Evolutionary conservation across 2,888 invertebrate genomes (phyloP).

Genomic region (Allophyes oxyacanthae): DNA sequence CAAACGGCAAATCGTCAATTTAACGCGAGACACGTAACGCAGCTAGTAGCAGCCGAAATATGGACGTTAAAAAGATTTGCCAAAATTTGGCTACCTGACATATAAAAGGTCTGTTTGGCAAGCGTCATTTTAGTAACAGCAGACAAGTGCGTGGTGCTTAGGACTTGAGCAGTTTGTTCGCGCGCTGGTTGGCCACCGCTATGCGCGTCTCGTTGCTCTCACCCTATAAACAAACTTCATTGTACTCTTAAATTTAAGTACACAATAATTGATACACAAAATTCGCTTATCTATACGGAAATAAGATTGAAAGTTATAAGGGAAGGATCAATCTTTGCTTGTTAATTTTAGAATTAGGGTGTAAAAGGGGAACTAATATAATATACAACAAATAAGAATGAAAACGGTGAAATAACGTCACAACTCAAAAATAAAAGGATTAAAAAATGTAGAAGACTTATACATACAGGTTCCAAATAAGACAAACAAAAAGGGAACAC

Average conservation of each 20-base stretch:
- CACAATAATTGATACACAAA: too few species aligned
- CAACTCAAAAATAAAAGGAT: background rate
- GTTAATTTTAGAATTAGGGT: too few species aligned
- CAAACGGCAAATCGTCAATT: too few species aligned
- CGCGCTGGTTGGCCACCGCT: constrained; percentile 96
- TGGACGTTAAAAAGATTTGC: too few species aligned
- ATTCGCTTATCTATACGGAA: too few species aligned
- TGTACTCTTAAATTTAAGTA: constrained; percentile 35
- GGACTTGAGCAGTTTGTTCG: constrained; percentile 95
- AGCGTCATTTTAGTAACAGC: constrained; percentile 50
- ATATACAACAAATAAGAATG: background rate
- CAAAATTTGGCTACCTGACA: too few species aligned
- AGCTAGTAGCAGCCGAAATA: too few species aligned
- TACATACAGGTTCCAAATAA: background rate
- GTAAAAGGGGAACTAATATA: background rate
- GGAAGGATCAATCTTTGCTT: too few species aligned
- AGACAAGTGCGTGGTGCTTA: constrained; percentile 66
- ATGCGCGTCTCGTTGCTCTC: constrained; percentile 96
- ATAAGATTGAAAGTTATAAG: too few species aligned
- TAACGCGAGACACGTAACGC: too few species aligned
- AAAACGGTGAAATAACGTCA: background rate
- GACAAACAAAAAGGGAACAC: constrained; percentile 4
- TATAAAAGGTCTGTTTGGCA: constrained; percentile 15
- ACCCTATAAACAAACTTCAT: constrained; percentile 86
- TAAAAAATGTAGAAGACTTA: constrained; percentile 9